A percentile compares a stretch with the other conserved stretches of the same genome.
phyloP scores from a whole-genome alignment of 2,797 vertebrate species.

The Poeciliopsis presidionis region DNA sequence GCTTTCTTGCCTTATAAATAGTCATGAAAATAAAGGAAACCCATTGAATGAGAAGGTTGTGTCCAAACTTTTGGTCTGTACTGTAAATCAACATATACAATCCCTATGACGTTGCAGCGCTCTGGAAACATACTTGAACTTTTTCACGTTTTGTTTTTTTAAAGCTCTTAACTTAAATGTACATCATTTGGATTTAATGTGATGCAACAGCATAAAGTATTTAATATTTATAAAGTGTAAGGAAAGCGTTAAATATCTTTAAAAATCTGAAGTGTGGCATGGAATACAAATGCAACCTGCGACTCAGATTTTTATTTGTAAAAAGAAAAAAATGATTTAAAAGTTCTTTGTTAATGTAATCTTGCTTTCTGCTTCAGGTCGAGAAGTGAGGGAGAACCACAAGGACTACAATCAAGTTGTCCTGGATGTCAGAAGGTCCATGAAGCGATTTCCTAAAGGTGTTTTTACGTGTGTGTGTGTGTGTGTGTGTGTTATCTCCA shows the following conservation, averaged over 20 bases:
- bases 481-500: constrained; percentile 1
- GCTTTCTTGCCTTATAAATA: too few species aligned
- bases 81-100: background rate
- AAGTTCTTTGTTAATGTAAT: background rate
- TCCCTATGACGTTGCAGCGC: background rate
- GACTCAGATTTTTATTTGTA: background rate
- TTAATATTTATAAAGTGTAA: background rate
- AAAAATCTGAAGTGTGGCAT: background rate
- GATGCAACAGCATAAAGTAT: background rate
- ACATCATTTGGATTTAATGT: background rate
- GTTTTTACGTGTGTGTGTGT: constrained; percentile 26
- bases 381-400: constrained; percentile 78
- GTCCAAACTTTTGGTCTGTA: too few species aligned
- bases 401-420: constrained; percentile 86
- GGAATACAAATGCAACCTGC: background rate
- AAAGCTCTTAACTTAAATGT: background rate
- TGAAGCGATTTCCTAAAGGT: constrained; percentile 87
- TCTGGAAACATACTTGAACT: background rate
- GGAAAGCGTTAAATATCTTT: background rate
- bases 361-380: constrained; percentile 64
- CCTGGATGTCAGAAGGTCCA: constrained; percentile 85
- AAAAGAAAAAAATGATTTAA: background rate
- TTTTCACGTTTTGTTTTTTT: background rate
- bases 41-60: too few species aligned
- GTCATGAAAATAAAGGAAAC: too few species aligned